Conservation (phyloP, 2,113 vertebrate genomes). For the Dicrurus megarhynchus region DNA sequence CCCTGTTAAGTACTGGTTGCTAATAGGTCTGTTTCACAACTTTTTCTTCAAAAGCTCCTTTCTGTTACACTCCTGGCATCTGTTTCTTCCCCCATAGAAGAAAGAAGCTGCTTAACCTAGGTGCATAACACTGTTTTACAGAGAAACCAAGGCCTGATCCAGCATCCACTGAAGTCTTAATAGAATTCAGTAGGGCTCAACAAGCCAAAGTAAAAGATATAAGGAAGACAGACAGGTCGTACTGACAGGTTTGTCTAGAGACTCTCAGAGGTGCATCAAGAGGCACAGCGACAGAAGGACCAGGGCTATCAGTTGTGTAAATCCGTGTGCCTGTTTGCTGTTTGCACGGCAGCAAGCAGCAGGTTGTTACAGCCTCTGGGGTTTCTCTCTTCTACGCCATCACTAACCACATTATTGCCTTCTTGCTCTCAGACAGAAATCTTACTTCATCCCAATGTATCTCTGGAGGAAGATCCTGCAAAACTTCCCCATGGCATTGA, state of each 20-base stretch:
- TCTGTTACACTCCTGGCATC: conserved; percentile 27
- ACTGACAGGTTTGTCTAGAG: not conserved
- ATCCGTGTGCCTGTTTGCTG: not conserved
- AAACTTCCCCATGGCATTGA: not conserved
- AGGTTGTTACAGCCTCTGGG: not conserved
- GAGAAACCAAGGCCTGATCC: not conserved
- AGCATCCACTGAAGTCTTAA: not conserved
- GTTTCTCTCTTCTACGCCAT: not conserved
- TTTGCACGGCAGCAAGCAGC: not conserved
- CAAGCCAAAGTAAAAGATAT: not conserved
- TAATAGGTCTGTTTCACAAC: conserved; percentile 53
- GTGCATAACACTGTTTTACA: not conserved
- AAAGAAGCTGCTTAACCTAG: not conserved
- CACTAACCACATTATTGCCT: not conserved
- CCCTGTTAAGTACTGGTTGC: not conserved
- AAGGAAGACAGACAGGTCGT: not conserved
- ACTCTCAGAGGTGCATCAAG: not conserved
- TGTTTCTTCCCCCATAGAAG: conserved; percentile 18
- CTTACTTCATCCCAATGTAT: not conserved
- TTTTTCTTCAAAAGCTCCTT: conserved; percentile 20
- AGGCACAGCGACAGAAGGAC: not conserved
- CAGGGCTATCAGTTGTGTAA: not conserved
- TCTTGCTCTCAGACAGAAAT: not conserved
- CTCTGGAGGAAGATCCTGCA: not conserved
- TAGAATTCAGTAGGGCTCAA: not conserved